Evolutionary conservation across 2,113 vertebrate genomes (phyloP), one percentile per base, ranked within the genome.

Genomic region (Lutjanus erythropterus): DNA sequence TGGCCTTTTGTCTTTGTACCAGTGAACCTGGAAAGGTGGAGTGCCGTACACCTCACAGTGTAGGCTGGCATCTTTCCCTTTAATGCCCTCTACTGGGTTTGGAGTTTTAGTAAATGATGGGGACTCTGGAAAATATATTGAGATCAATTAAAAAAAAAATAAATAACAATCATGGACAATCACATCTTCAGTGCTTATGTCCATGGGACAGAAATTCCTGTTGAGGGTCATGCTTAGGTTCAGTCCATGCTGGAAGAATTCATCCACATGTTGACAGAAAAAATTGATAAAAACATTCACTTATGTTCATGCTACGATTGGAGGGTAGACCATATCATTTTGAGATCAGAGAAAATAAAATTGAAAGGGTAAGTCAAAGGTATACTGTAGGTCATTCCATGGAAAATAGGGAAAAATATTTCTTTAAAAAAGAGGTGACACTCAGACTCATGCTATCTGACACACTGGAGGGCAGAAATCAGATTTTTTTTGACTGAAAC

Each of bases 1-100:
- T 77, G 96, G 96, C 21, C 96, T 92, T 89, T 95, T 96, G 87
- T 98, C 97, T 95, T 98, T 99, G 93, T 95, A 99, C 97, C 97
- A 99, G 37, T 89, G 95, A 70, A 99, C 84, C 0, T 97, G 95
- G 93, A 98, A 97, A 1, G 97, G 97, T 53, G 95, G 93, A 21
- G 96, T 97, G 86, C 98, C 98, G 60, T 94, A 95, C 81, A 98
- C 93, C 89, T 99, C 97, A 91, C 97, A 98, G 85, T 96, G 95
- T 83, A 99, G 95, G 88, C 94, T 97, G 91, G 95, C 93, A 87
- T 98, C 97, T 81, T 97, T 96, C 55, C 97, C 97, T 92, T 93
- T 96, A 75, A 96, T 71, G 5, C 94, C 96, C 88, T 98, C 97
- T 92, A 96, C 86, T 68, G 96, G 89, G 87, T 93, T 94, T 41